phyloP scores from a whole-genome alignment of 2,888 invertebrate species.

The Ophraella communa region DNA sequence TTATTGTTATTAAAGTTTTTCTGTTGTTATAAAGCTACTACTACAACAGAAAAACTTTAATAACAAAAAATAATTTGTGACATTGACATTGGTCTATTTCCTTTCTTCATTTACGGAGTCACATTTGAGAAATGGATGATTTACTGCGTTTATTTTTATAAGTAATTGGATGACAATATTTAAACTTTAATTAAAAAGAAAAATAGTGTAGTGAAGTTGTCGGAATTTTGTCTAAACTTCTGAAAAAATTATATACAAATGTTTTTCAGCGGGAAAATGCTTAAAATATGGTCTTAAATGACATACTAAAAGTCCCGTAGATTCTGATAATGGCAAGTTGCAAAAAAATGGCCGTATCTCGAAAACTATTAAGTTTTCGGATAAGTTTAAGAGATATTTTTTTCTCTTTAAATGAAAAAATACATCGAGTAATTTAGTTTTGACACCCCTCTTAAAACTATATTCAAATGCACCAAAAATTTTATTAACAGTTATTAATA shows the following conservation, averaged over 20 bases:
- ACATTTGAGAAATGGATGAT: no score
- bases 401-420: not conserved
- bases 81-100: no score
- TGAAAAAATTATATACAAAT: not conserved
- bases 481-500: not conserved
- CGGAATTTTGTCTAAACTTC: not conserved
- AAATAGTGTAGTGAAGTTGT: not conserved
- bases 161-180: no score
- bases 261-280: not conserved
- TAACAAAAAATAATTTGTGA: no score
- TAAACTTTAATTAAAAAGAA: no score
- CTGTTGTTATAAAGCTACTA: no score
- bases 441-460: not conserved
- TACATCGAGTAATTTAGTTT: not conserved
- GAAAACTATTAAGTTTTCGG: not conserved
- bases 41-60: no score
- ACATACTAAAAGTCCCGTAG: not conserved
- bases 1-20: no score
- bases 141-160: no score
- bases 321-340: not conserved
- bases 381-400: not conserved
- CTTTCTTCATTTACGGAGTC: no score
- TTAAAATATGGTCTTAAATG: not conserved
- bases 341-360: not conserved
- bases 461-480: not conserved